A percentile compares a stretch with the other conserved stretches of the same genome.
phyloP scores from a whole-genome alignment of 2,113 vertebrate genomes.

The Epinephelus fuscoguttatus region DNA sequence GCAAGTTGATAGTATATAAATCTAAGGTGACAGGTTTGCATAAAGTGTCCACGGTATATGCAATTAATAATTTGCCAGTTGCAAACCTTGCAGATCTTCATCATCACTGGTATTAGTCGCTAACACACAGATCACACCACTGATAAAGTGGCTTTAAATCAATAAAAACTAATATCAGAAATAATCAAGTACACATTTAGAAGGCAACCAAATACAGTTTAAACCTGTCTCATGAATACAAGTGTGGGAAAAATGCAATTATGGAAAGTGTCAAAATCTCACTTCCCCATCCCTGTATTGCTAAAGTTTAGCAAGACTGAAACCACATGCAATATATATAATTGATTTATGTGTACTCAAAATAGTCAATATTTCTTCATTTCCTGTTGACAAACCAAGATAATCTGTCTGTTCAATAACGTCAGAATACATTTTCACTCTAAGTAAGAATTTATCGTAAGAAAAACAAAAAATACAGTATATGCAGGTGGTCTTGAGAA shows the following conservation, averaged over 20 bases:
- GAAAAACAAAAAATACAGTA: constrained; percentile 5
- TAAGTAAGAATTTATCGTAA: neutral
- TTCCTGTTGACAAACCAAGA: constrained; percentile 6
- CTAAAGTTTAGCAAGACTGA: neutral
- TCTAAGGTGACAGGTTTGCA: too few relatives aligned
- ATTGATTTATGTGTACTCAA: neutral
- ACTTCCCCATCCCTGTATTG: neutral
- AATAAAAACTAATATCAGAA: too few relatives aligned
- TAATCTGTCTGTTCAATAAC: neutral
- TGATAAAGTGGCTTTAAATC: too few relatives aligned
- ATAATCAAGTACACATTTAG: too few relatives aligned
- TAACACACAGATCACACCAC: too few relatives aligned
- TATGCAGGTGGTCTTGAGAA: constrained; percentile 26
- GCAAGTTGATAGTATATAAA: too few relatives aligned
- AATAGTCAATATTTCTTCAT: neutral
- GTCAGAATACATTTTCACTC: neutral
- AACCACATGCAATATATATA: neutral
- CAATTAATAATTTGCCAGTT: too few relatives aligned
- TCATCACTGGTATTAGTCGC: too few relatives aligned
- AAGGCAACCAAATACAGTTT: too few relatives aligned
- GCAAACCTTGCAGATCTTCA: too few relatives aligned
- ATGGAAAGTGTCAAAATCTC: constrained; percentile 7
- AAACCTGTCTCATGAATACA: too few relatives aligned
- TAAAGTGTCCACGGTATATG: too few relatives aligned
- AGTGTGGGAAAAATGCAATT: neutral